A percentile compares a stretch with the other conserved stretches of the same genome.
phyloP scores from a whole-genome alignment of 1,140 invertebrate genomes.

The Palaemon carinicauda region DNA sequence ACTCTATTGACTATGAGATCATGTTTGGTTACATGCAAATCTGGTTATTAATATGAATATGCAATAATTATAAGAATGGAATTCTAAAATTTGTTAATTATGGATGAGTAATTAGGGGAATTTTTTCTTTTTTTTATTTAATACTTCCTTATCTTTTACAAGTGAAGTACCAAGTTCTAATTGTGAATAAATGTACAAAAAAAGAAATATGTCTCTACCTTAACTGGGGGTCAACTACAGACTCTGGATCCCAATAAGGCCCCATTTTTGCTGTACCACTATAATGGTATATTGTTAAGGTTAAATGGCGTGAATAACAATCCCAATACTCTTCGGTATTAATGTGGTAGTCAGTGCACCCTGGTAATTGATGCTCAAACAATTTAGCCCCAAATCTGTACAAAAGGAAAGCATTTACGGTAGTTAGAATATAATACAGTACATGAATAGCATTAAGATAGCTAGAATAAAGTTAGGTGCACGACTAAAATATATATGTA shows the following conservation, averaged over 20 bases:
- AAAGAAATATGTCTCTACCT: constrained; percentile 63
- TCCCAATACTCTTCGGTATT: constrained; percentile 85
- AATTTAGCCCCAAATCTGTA: constrained; percentile 77
- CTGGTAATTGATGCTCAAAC: constrained; percentile 80
- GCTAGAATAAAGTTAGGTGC: no score
- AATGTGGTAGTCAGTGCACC: constrained; percentile 73
- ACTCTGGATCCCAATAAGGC: constrained; percentile 71
- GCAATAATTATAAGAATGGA: no score
- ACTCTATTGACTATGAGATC: no score
- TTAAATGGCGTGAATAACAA: constrained; percentile 68
- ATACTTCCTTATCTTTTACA: neutral
- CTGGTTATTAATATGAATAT: no score
- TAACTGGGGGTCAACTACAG: constrained; percentile 79
- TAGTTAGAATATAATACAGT: no score
- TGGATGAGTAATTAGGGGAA: no score
- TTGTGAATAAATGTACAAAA: no score
- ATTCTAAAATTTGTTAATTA: no score
- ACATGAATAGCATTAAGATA: neutral
- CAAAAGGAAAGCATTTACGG: neutral
- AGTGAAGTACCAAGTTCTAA: neutral
- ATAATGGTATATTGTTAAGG: constrained; percentile 62
- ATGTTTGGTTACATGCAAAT: no score
- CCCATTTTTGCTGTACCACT: constrained; percentile 71
- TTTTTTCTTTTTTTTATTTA: neutral
- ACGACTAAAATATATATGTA: no score